phyloP scores from a whole-genome alignment of 2,888 invertebrate species.

The Tipula helvola region DNA sequence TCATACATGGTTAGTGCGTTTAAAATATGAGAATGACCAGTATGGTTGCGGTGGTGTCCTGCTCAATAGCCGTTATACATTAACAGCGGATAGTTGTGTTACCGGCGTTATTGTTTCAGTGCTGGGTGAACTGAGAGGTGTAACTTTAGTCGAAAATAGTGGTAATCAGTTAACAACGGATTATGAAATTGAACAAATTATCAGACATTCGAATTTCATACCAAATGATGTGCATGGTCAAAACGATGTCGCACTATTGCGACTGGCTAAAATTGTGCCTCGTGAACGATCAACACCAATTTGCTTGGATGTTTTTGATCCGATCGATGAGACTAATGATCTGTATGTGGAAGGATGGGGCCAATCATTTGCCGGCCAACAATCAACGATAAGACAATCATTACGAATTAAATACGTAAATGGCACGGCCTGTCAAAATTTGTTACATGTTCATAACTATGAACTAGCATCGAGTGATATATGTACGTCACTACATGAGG shows the following conservation, averaged over 20 bases:
- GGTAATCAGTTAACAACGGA: not conserved
- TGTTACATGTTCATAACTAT: not conserved
- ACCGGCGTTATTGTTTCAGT: not conserved
- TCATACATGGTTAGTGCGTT: not conserved
- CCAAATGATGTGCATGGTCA: not conserved
- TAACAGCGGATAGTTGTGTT: not conserved
- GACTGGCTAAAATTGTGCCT: not conserved
- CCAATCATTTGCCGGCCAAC: not conserved
- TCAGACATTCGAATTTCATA: not conserved
- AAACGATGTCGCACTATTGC: not conserved
- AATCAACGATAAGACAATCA: not conserved
- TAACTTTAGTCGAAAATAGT: not conserved
- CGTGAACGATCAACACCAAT: not conserved
- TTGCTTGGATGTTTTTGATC: not conserved
- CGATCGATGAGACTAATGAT: not conserved
- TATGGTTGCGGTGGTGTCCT: not conserved
- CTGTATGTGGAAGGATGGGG: not conserved
- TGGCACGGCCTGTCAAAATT: not conserved
- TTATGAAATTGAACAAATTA: not conserved
- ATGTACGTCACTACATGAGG: not conserved
- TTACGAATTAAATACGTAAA: not conserved
- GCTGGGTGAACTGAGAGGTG: not conserved
- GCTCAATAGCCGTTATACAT: not conserved
- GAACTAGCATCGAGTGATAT: not conserved
- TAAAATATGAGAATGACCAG: not conserved